Evolutionary conservation across 2,888 invertebrate species (phyloP), one percentile per base, ranked within the genome.

Genomic region (Drosophila paramelanica): DNA sequence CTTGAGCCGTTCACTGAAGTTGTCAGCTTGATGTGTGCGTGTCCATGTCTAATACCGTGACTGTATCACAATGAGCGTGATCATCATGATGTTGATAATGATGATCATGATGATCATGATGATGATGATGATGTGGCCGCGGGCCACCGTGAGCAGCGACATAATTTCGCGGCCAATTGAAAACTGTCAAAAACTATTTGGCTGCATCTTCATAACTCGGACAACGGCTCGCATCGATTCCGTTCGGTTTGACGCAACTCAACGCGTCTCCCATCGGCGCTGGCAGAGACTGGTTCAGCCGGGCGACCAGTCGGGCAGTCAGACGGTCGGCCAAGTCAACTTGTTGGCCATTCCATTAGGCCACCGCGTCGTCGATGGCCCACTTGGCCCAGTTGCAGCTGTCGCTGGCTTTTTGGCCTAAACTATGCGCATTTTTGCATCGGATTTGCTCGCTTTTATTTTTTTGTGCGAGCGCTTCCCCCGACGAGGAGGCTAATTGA

Each of bases 111-210:
- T 13, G 36, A 5, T 5, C 41, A 20, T 41, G 8, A 23, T 7
- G 43, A 7, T 7, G 20, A 39, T 27, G 20, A 20, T 61, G 42
- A 45, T 25, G 42, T 33, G 20, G 49, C 43, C 49, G 47, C 5
- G 38, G 77, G 60, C 80, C 77, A 79, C 77, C 80, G 43, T 53
- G 79, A 56, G 46, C 52, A 65, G 78, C 47, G 68, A 62, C 62
- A 62, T 67, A 62, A 72, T 77, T 79, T 75, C 50, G 68, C 71
- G 67, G 74, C 71, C 79, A 82, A 79, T 83, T 80, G 83, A 39
- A 73, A 77, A 73, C 87, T 86, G 87, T 84, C 79, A 86, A 75
- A 84, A 83, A 79, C 71, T 60, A 84, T 83, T 86, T 77, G 71
- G 78, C 78, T 78, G 81, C 87, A 78, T 87, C 84, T 84, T 87